These are phyloP conservation scores for Malachius bipustulatus DNA, from an alignment of 2,888 invertebrate genomes.

Conservation along the genomic window DNA sequence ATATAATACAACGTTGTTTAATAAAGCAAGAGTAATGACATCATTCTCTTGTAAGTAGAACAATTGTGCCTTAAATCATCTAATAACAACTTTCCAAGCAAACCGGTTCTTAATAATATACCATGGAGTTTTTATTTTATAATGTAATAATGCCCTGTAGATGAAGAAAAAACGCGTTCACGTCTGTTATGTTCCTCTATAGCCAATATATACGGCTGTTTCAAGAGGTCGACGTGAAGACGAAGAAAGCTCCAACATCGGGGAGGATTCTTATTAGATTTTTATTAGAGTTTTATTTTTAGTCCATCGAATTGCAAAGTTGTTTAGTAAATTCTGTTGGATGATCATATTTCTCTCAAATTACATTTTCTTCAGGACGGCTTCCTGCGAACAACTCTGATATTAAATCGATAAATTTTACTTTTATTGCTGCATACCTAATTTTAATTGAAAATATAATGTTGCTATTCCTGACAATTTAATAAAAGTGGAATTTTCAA, in stretches of 20 bases:
- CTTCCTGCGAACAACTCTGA: no score
- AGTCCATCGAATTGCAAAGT: constrained; percentile 14
- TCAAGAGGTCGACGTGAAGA: no score
- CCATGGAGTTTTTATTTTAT: constrained; percentile 23
- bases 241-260: constrained; percentile 7
- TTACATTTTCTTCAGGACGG: no score
- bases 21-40: constrained; percentile 29
- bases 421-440: no score
- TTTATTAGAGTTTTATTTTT: constrained; percentile 21
- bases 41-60: constrained; percentile 33
- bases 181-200: no score
- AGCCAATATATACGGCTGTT: no score
- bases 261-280: constrained; percentile 17
- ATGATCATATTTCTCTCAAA: constrained; percentile 13
- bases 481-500: no score
- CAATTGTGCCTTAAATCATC: constrained; percentile 33
- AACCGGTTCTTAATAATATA: constrained; percentile 31
- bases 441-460: no score
- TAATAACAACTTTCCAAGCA: constrained; percentile 32
- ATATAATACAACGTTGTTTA: constrained; percentile 16
- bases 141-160: constrained; percentile 23
- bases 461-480: no score
- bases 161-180: constrained; percentile 14
- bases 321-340: constrained; percentile 18
- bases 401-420: no score